Evolutionary conservation across 2,888 invertebrate species (phyloP), one percentile per base, ranked within the genome.

Genomic region (Prionchulus punctatus): DNA sequence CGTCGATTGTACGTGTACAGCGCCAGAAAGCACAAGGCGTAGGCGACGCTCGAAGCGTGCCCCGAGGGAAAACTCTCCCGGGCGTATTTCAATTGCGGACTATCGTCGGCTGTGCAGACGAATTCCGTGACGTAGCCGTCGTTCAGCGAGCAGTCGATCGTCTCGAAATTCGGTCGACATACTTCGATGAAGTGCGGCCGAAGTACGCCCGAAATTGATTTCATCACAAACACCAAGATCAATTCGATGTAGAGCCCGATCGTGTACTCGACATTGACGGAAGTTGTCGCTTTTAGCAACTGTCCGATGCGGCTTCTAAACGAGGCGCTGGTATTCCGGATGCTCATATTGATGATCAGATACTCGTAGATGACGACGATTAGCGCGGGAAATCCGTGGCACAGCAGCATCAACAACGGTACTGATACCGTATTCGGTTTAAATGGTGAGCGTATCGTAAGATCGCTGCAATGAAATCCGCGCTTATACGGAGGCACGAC

Each of bases 401-500:
- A 66, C n/a, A 67, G 60, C 15, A 60, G 53, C 47, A 64, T 63
- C 43, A 68, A 59, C 15, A 62, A 58, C n/a, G 61, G 54, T 4
- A 68, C 66, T 0, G 70, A 64, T 0, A 75, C 65, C 1, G 75
- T 74, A 56, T 70, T 70, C 7, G 65, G 63, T 65, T 82, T 81
- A 74, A 81, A 88, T 1, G 92, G 92, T 72, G 92, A 86, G 67
- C 79, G 80, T 50, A 96, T 79, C 55, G 86, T 85, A 69, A 90
- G 86, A 76, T 96, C 96, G 72, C 89, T 83, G 75, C 94, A 94
- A 77, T 86, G 92, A 77, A 92, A 92, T 42, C 96, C 96, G 60
- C 94, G 71, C 36, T 66, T 65, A 61, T 67, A 65, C 12, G 69
- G 67, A 3, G 59, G 61, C 4, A 65, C 61, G 42, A 61, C 60